Conservation (phyloP, 2,888 invertebrate genomes). For the Rotaria macrura region DNA sequence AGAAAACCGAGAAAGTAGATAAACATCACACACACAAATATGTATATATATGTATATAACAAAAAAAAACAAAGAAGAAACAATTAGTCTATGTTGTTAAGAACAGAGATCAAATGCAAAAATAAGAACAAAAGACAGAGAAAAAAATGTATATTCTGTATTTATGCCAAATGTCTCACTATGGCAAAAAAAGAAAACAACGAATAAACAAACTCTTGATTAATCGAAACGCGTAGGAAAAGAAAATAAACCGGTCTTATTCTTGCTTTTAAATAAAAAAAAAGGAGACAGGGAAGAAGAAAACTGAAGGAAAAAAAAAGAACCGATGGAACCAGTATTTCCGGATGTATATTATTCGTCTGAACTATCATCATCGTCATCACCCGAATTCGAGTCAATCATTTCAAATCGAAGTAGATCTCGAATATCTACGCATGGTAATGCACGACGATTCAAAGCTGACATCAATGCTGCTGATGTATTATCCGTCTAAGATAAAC, state of each 20-base stretch:
- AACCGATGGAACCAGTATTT: no score
- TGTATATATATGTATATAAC: background rate
- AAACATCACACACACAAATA: background rate
- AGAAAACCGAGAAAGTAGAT: constrained; percentile 2
- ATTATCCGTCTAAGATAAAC: background rate
- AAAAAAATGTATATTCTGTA: background rate
- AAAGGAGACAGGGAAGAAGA: no score
- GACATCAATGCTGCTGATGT: background rate
- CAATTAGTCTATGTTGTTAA: constrained; percentile 3
- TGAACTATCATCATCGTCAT: background rate
- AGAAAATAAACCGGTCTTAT: constrained; percentile 7
- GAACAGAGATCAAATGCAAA: constrained; percentile 11
- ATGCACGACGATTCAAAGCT: background rate
- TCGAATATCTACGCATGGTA: background rate
- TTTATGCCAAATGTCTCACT: constrained; percentile 3
- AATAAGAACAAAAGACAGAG: background rate
- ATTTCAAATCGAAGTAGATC: background rate
- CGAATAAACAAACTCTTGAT: background rate
- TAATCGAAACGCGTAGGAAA: background rate
- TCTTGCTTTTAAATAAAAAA: no score
- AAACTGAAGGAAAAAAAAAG: no score
- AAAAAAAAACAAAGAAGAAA: background rate
- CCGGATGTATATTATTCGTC: background rate
- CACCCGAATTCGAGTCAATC: background rate
- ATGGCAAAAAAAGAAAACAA: constrained; percentile 1